A percentile compares a stretch with the other conserved stretches of the same genome.
Evolutionary conservation across 2,888 invertebrate species (phyloP).

Genomic region (Apoda limacodes): DNA sequence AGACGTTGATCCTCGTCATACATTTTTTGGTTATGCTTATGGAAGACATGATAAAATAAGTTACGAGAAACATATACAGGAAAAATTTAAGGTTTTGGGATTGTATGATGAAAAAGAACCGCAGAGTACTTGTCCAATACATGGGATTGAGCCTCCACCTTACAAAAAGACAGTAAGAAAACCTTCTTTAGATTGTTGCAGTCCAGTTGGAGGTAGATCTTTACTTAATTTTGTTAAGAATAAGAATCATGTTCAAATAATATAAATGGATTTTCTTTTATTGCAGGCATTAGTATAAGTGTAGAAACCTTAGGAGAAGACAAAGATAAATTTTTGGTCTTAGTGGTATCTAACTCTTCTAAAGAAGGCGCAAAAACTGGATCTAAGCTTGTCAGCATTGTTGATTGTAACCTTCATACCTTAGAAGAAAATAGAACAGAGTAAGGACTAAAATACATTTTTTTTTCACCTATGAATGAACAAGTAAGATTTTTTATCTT

Average conservation of each 20-base stretch:
- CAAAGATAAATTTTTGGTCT: slow-evolving; percentile 67
- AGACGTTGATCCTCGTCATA: slow-evolving; percentile 50
- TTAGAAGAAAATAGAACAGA: slow-evolving; percentile 74
- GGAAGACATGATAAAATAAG: slow-evolving; percentile 41
- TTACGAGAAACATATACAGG: slow-evolving; percentile 27
- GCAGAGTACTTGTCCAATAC: slow-evolving; percentile 25
- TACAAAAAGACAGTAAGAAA: slow-evolving; percentile 39
- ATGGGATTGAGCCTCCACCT: slow-evolving; percentile 32
- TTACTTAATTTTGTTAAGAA: slow-evolving; percentile 1
- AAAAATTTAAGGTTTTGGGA: slow-evolving; percentile 42
- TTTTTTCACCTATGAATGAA: too few species aligned
- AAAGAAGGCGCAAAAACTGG: slow-evolving; percentile 68
- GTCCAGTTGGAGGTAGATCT: slow-evolving; percentile 54
- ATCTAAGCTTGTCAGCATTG: slow-evolving; percentile 69
- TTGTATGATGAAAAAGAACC: slow-evolving; percentile 27
- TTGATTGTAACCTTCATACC: slow-evolving; percentile 71
- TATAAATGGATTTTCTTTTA: not conserved
- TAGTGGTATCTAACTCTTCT: slow-evolving; percentile 70
- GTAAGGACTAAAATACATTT: slow-evolving; percentile 32
- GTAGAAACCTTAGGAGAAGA: slow-evolving; percentile 58
- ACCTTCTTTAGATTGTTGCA: slow-evolving; percentile 56
- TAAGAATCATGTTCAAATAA: not conserved
- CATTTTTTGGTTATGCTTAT: slow-evolving; percentile 53
- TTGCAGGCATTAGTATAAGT: slow-evolving; percentile 48
- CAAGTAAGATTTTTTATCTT: slow-evolving; percentile 4